A percentile compares a stretch with the other conserved stretches of the same genome.
These are phyloP conservation scores for Onychorhynchus coronatus DNA, from an alignment of 2,113 vertebrate species.

Conservation along the genomic window DNA sequence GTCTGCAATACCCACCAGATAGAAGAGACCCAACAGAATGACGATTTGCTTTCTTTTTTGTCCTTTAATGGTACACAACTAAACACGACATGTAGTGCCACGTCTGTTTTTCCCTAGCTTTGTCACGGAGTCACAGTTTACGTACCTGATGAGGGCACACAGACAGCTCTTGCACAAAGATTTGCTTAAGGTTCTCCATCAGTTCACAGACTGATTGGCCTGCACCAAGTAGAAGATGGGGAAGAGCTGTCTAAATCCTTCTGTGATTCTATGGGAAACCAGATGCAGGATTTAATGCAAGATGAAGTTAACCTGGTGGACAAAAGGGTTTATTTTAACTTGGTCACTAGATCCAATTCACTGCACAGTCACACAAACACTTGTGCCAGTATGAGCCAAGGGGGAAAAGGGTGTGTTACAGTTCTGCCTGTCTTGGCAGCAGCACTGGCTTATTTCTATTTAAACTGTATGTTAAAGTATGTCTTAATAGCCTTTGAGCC, in stretches of 20 bases:
- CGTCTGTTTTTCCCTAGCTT: not conserved
- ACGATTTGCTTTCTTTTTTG: not conserved
- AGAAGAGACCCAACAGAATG: not conserved
- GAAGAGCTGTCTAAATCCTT: not conserved
- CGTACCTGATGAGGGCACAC: not conserved
- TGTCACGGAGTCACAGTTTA: not conserved
- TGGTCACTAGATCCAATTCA: constrained; percentile 21
- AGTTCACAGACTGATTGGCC: not conserved
- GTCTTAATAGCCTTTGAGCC: constrained; percentile 23
- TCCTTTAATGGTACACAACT: not conserved
- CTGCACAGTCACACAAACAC: constrained; percentile 41
- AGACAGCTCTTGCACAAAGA: not conserved
- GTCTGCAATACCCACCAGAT: not conserved
- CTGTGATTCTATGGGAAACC: not conserved
- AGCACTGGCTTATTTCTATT: constrained; percentile 50
- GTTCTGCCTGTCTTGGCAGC: constrained; percentile 42
- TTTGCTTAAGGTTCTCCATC: not conserved
- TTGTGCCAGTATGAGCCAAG: constrained; percentile 5
- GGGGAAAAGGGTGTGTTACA: constrained; percentile 46
- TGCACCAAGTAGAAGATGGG: not conserved
- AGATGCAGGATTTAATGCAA: not conserved
- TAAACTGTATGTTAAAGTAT: constrained; percentile 41
- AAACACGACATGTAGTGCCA: fast-evolving
- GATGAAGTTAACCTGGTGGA: constrained; percentile 12
- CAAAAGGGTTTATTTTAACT: constrained; percentile 59